phyloP scores from a whole-genome alignment of 2,888 invertebrate species.

The Autographa gamma region DNA sequence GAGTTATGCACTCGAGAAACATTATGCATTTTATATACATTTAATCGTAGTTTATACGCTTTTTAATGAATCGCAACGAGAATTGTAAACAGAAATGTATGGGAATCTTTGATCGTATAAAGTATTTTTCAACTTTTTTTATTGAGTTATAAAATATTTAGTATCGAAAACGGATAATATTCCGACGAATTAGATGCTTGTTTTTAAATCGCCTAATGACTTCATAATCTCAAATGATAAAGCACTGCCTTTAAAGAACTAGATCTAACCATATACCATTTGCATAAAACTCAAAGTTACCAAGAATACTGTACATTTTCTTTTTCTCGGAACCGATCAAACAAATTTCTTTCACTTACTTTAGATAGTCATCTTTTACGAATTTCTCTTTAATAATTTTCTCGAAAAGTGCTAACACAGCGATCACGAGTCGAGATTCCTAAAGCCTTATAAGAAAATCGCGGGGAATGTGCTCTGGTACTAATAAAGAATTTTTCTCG shows the following conservation, averaged over 20 bases:
- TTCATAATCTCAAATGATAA: too few relatives aligned
- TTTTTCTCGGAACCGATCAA: not conserved
- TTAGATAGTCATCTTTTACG: not conserved
- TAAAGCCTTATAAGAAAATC: constrained; percentile 9
- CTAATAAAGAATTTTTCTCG: constrained; percentile 28
- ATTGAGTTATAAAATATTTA: not conserved
- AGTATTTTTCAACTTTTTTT: constrained; percentile 9
- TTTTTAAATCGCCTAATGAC: too few relatives aligned
- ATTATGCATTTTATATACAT: constrained; percentile 10
- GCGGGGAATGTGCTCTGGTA: constrained; percentile 13
- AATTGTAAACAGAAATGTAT: constrained; percentile 37
- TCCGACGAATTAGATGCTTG: too few relatives aligned
- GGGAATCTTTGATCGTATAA: constrained; percentile 20
- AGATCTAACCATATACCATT: too few relatives aligned
- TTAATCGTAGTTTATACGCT: constrained; percentile 22
- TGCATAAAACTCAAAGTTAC: too few relatives aligned
- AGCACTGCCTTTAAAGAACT: too few relatives aligned
- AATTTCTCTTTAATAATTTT: constrained; percentile 3
- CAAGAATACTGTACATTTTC: not conserved
- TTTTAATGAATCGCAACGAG: constrained; percentile 27
- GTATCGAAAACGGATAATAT: too few relatives aligned
- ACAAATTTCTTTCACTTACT: not conserved
- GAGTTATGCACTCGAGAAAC: not conserved
- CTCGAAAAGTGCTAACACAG: constrained; percentile 9
- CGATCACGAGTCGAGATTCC: constrained; percentile 6